phyloP scores from a whole-genome alignment of 2,797 vertebrate genomes.

The Adelosebastes latens region DNA sequence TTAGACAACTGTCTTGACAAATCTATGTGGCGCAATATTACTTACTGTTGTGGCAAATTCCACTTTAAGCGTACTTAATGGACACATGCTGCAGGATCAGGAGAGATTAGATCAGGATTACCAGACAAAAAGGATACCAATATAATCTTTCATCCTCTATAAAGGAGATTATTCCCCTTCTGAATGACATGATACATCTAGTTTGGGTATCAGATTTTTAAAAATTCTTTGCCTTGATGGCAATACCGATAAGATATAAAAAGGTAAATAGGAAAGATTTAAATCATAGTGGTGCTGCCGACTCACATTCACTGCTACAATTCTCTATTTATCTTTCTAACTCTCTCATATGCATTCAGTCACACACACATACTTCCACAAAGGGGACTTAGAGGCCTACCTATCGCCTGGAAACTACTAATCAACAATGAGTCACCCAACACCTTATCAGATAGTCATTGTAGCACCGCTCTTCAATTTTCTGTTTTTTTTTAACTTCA shows the following conservation, averaged over 20 bases:
- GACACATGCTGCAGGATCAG: background rate
- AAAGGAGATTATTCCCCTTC: background rate
- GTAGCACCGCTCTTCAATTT: conserved; percentile 43
- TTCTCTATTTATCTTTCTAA: conserved; percentile 7
- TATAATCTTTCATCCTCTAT: background rate
- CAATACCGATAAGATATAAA: background rate
- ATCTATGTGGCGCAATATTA: background rate
- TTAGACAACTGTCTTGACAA: background rate
- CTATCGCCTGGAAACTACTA: conserved; percentile 52
- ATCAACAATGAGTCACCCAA: conserved; percentile 64
- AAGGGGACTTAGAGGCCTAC: conserved; percentile 18
- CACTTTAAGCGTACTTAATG: background rate
- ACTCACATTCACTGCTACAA: conserved; percentile 6
- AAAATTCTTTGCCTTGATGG: background rate
- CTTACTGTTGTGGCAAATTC: background rate
- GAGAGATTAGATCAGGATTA: conserved; percentile 4
- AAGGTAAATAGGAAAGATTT: background rate
- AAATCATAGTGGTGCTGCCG: background rate
- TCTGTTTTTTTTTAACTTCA: conserved; percentile 30
- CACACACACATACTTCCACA: conserved; percentile 20
- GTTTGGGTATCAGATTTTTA: background rate
- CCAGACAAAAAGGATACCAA: background rate
- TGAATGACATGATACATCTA: background rate
- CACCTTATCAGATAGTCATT: conserved; percentile 66
- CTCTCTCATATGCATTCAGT: conserved; percentile 13